phyloP scores from a whole-genome alignment of 2,113 vertebrate species.

The Xyliphius kryptos region DNA sequence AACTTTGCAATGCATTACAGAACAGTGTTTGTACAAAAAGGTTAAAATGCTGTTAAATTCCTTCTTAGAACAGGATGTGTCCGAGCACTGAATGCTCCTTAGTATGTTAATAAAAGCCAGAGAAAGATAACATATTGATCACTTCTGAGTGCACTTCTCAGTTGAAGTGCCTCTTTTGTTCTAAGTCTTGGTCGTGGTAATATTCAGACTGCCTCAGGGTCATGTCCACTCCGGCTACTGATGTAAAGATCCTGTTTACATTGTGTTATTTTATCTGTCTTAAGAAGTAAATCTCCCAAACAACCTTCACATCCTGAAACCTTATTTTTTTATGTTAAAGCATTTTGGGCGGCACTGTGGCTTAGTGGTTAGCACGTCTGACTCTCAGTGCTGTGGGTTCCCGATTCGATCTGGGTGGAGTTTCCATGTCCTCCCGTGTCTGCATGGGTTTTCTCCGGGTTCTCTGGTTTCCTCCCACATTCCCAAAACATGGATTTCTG shows the following conservation, averaged over 20 bases:
- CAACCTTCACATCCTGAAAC: no score
- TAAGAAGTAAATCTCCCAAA: no score
- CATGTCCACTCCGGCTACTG: neutral
- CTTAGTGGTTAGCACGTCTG: no score
- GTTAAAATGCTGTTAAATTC: neutral
- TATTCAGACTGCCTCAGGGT: neutral
- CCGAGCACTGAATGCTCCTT: neutral
- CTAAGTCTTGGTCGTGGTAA: conserved; percentile 2
- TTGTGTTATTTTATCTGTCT: no score
- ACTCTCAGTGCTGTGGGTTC: no score
- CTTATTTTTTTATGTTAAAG: no score
- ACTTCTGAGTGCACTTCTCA: conserved; percentile 13
- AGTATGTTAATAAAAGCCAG: neutral
- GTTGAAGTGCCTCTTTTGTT: conserved; percentile 4
- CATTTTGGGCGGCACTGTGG: no score
- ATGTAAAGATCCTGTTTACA: neutral
- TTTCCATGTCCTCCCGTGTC: no score
- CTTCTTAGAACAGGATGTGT: neutral
- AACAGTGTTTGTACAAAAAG: neutral
- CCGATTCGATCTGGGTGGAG: no score
- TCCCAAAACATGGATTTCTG: no score
- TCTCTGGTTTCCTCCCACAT: no score
- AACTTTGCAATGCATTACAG: conserved; percentile 12
- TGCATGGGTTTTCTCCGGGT: no score
- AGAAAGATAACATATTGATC: conserved; percentile 15